Evolutionary conservation across 2,888 invertebrate genomes (phyloP).

Genomic region (Coenonympha arcania): DNA sequence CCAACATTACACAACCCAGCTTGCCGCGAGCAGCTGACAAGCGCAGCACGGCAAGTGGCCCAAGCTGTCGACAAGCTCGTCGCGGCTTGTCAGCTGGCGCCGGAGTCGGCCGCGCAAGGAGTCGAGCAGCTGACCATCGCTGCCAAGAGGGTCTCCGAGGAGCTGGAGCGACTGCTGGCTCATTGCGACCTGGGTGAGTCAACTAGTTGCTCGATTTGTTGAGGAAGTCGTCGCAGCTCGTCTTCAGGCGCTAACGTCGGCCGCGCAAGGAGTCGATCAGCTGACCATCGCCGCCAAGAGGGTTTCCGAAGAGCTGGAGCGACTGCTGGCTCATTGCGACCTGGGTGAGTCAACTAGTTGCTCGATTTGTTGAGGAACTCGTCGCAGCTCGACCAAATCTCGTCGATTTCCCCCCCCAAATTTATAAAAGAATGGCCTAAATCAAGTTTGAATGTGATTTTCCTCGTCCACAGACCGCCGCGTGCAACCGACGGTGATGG

Average conservation of each 20-base stretch:
- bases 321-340: constrained; percentile 94
- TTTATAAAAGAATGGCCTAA: no score
- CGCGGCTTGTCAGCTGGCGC: constrained; percentile 77
- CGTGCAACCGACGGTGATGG: constrained; percentile 79
- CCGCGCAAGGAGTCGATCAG: constrained; percentile 80
- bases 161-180: constrained; percentile 89
- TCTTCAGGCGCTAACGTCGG: constrained; percentile 30
- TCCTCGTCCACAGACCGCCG: constrained; percentile 59
- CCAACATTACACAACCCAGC: constrained; percentile 86
- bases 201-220: not conserved
- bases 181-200: constrained; percentile 83
- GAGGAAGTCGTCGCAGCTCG: not conserved
- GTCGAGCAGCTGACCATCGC: constrained; percentile 86
- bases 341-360: no score
- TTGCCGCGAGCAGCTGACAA: constrained; percentile 91
- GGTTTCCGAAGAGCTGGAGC: constrained; percentile 90
- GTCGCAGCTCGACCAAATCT: no score
- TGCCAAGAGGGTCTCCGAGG: constrained; percentile 89
- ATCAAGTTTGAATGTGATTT: constrained; percentile 20
- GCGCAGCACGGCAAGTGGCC: constrained; percentile 94
- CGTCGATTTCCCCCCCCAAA: no score
- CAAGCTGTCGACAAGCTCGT: constrained; percentile 92
- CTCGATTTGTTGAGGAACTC: no score
- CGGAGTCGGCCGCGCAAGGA: constrained; percentile 73
- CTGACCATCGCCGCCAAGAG: constrained; percentile 88